Evolutionary conservation across 2,113 vertebrate species (phyloP), one percentile per base, ranked within the genome.

Genomic region (Porphyrio hochstetteri): DNA sequence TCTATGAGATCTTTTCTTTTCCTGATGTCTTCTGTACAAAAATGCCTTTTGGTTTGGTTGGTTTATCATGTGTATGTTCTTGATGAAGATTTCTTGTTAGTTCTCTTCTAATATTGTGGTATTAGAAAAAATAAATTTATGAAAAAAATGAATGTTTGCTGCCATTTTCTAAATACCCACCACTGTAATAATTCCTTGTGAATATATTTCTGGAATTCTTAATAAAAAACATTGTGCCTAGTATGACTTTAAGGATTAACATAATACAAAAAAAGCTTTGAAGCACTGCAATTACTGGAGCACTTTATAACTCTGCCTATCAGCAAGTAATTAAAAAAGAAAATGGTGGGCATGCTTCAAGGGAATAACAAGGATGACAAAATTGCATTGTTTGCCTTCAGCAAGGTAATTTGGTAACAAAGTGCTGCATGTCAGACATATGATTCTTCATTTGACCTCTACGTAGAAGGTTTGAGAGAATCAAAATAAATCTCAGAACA

Each of bases 381-480:
- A 61, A 28, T 7, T 9, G 10, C 44, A 16, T 4, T 72, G 79
- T 52, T 93, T 88, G 55, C 85, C 59, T 76, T 90, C 75, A 72
- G 82, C 40, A 44, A 82, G 44, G 85, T 72, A 57, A 92, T 86
- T 87, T 93, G 70, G 44, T 46, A 48, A 52, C 33, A 76, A 77
- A 94, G 69, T 36, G 16, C 67, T 85, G 15, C 0, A 1, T 85
- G 57, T 36, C 63, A 79, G 75, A 76, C 10, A 57, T 82, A 33
- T 35, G 70, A 27, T 63, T 94, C 53, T 75, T 82, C 35, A 61
- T 76, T 71, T 92, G 90, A 95, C 90, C 85, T 90, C 61, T 42
- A 0, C 11, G 6, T 56, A 19, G 76, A 35, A 79, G 38, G 38
- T 44, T 82, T 85, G 70, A 63, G 72, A 50, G 59, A 78, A 86